Percentiles rank a stretch among this genome's conserved stretches.
phyloP scores from a whole-genome alignment of 2,888 invertebrate species.

The Drosophila subquinaria region DNA sequence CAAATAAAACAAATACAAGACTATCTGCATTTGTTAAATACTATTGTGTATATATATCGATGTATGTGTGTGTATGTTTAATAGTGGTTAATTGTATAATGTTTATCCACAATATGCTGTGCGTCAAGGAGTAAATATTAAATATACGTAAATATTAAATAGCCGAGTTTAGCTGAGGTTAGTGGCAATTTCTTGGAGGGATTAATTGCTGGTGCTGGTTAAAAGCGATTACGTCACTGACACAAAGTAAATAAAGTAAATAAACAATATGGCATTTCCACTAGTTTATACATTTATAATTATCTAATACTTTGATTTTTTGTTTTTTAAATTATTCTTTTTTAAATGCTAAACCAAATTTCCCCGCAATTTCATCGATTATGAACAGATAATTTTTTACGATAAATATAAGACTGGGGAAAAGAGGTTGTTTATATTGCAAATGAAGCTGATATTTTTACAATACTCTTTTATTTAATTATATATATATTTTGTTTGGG shows the following conservation, averaged over 20 bases:
- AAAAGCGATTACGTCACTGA: conserved; percentile 62
- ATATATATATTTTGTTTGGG: conserved; percentile 28
- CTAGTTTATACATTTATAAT: conserved; percentile 68
- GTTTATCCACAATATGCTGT: conserved; percentile 64
- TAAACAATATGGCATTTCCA: conserved; percentile 67
- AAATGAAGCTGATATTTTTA: conserved; percentile 65
- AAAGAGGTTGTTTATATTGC: conserved; percentile 64
- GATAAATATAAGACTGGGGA: conserved; percentile 51
- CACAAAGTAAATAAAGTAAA: conserved; percentile 23
- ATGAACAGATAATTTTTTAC: conserved; percentile 7
- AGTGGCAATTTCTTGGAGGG: conserved; percentile 53
- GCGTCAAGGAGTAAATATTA: conserved; percentile 41
- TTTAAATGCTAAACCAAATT: conserved; percentile 67
- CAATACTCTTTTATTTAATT: conserved; percentile 46
- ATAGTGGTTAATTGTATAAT: conserved; percentile 20
- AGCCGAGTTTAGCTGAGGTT: conserved; percentile 53
- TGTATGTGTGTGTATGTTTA: conserved; percentile 16
- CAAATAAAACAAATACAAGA: conserved; percentile 44
- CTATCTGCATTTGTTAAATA: conserved; percentile 36
- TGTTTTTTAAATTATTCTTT: conserved; percentile 36
- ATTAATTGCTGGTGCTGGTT: conserved; percentile 65
- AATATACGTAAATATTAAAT: conserved; percentile 19
- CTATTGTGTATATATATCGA: conserved; percentile 19
- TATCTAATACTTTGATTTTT: conserved; percentile 62
- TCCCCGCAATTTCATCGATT: conserved; percentile 49